A percentile compares a stretch with the other conserved stretches of the same genome.
Conservation (phyloP, 2,888 invertebrate genomes). For the Plutella xylostella region DNA sequence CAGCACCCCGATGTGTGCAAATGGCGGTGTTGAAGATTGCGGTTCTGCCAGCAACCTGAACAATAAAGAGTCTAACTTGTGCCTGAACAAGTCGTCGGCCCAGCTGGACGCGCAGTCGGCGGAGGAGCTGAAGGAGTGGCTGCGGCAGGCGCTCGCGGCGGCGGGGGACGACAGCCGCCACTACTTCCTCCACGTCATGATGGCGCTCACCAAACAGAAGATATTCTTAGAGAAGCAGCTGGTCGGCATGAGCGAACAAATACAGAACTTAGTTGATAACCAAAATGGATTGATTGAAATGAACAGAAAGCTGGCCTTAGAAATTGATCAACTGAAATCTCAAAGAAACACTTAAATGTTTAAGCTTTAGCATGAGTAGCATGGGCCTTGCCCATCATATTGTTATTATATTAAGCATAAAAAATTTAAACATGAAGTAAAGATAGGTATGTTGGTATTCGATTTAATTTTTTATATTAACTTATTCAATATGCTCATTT, state of each 20-base stretch:
- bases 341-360: constrained; percentile 22
- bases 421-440: neutral
- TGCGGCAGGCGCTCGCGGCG: constrained; percentile 45
- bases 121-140: constrained; percentile 55
- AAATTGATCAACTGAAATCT: constrained; percentile 54
- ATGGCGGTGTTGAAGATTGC: constrained; percentile 39
- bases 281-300: constrained; percentile 57
- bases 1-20: constrained; percentile 35
- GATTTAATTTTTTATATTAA: too few species aligned
- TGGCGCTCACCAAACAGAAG: constrained; percentile 60
- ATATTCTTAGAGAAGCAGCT: constrained; percentile 56
- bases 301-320: constrained; percentile 57
- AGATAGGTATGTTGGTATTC: too few species aligned
- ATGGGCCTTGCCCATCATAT: neutral
- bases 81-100: neutral
- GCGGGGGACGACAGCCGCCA: constrained; percentile 52
- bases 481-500: neutral
- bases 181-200: constrained; percentile 58
- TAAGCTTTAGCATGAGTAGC: neutral
- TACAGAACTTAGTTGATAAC: constrained; percentile 41
- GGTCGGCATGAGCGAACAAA: constrained; percentile 36
- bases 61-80: neutral
- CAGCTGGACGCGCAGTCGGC: constrained; percentile 31
- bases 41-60: constrained; percentile 26
- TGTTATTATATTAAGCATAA: neutral